A percentile compares a stretch with the other conserved stretches of the same genome.
These are phyloP conservation scores for Macrochelys suwanniensis DNA, from an alignment of 2,797 vertebrate species.

Conservation along the genomic window DNA sequence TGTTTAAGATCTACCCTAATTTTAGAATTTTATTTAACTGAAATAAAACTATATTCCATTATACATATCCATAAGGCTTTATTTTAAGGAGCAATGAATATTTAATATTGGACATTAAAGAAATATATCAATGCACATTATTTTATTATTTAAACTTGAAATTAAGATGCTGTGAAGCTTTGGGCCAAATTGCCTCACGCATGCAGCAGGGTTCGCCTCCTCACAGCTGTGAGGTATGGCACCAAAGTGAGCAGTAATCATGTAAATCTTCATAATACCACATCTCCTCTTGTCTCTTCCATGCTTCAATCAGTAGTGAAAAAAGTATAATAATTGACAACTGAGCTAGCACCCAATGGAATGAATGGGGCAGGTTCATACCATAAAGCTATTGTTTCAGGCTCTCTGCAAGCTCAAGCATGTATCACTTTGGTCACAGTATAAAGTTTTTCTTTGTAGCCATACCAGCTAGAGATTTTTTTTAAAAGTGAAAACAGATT, in stretches of 20 bases:
- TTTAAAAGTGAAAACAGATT: not conserved
- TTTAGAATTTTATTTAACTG: constrained; percentile 43
- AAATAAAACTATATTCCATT: constrained; percentile 9
- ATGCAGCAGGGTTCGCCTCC: not conserved
- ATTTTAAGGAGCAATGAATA: not conserved
- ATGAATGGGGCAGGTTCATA: not conserved
- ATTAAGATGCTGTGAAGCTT: not conserved
- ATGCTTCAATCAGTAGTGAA: constrained; percentile 13
- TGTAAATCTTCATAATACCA: constrained; percentile 6
- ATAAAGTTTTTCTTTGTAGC: not conserved
- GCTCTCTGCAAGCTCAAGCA: not conserved
- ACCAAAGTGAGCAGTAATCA: not conserved
- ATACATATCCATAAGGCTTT: not conserved
- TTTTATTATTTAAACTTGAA: constrained; percentile 20
- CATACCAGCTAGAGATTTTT: not conserved
- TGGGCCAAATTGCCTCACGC: not conserved
- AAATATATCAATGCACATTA: not conserved
- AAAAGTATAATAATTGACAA: not conserved
- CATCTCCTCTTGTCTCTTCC: constrained; percentile 4
- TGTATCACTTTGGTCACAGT: not conserved
- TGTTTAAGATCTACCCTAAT: not conserved
- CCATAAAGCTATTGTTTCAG: not conserved
- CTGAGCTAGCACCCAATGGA: not conserved
- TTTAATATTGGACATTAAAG: not conserved
- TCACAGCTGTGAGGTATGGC: not conserved